Conservation (phyloP, 2,797 vertebrate genomes). For the Microctenopoma lineatum region DNA sequence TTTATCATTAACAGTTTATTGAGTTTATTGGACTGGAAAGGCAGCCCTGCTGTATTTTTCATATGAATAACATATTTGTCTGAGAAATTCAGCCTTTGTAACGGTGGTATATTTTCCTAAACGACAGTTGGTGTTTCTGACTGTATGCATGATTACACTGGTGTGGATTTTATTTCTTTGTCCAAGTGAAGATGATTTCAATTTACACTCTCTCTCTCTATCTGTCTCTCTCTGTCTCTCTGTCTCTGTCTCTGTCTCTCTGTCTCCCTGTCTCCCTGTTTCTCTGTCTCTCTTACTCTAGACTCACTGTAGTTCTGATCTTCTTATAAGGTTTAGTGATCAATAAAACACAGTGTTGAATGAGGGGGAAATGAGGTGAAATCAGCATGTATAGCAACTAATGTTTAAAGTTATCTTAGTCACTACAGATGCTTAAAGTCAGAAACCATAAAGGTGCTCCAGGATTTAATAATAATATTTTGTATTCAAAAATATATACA, state of each 20-base stretch:
- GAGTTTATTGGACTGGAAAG: constrained; percentile 70
- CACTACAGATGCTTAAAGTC: neutral
- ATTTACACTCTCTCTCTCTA: constrained; percentile 34
- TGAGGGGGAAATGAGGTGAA: constrained; percentile 26
- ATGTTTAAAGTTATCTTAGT: neutral
- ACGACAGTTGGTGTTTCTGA: constrained; percentile 52
- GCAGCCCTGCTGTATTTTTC: constrained; percentile 50
- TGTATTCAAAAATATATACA: no score
- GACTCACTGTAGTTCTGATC: constrained; percentile 27
- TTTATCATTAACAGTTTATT: constrained; percentile 71
- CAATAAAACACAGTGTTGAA: constrained; percentile 1
- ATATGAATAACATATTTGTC: constrained; percentile 45
- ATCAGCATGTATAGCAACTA: neutral
- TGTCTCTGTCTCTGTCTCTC: no score
- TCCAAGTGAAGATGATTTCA: constrained; percentile 40
- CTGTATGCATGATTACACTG: constrained; percentile 22
- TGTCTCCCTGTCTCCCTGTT: no score
- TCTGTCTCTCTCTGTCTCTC: no score
- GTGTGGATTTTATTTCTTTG: constrained; percentile 23
- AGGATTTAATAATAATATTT: no score
- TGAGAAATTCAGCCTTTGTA: constrained; percentile 42
- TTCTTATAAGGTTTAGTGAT: constrained; percentile 35
- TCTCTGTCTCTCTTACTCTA: neutral
- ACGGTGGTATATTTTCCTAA: constrained; percentile 44
- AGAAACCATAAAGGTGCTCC: neutral